Conservation (phyloP, 1,140 invertebrate species). For the Bicyclus anynana region DNA sequence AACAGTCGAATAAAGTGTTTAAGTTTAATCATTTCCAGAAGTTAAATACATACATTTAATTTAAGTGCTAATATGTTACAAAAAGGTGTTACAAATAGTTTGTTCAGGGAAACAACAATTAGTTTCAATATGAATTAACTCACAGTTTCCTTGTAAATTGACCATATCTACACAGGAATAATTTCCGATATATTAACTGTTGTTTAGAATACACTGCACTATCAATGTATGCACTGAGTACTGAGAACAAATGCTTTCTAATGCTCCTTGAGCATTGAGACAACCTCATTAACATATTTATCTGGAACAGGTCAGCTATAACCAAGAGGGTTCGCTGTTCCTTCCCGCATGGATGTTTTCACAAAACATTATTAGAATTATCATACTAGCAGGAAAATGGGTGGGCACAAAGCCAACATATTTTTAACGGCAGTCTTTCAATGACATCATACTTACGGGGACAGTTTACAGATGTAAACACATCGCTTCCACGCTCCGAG, state of each 20-base stretch:
- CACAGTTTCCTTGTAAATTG: conserved; percentile 23
- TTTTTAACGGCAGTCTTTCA: conserved; percentile 70
- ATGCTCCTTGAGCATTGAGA: conserved; percentile 28
- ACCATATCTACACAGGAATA: conserved; percentile 11
- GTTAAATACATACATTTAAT: too few species aligned
- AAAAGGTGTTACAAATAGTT: too few species aligned
- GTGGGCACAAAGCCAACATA: conserved; percentile 74
- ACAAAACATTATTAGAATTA: conserved; percentile 57
- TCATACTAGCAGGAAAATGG: conserved; percentile 64
- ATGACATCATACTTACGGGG: conserved; percentile 75
- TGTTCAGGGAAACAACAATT: not conserved
- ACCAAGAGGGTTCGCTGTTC: conserved; percentile 54
- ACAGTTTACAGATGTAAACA: conserved; percentile 73
- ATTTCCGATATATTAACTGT: not conserved
- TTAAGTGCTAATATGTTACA: too few species aligned
- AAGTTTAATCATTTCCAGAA: too few species aligned
- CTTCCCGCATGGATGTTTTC: conserved; percentile 60
- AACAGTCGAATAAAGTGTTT: too few species aligned
- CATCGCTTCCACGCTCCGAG: conserved; percentile 51
- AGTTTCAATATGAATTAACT: conserved; percentile 6
- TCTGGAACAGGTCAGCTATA: conserved; percentile 41
- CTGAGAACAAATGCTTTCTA: conserved; percentile 23
- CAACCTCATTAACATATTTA: conserved; percentile 39
- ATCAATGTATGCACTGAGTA: conserved; percentile 9
- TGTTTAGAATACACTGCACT: not conserved